phyloP scores from a whole-genome alignment of 2,797 vertebrate genomes.

The Distichodus sexfasciatus region DNA sequence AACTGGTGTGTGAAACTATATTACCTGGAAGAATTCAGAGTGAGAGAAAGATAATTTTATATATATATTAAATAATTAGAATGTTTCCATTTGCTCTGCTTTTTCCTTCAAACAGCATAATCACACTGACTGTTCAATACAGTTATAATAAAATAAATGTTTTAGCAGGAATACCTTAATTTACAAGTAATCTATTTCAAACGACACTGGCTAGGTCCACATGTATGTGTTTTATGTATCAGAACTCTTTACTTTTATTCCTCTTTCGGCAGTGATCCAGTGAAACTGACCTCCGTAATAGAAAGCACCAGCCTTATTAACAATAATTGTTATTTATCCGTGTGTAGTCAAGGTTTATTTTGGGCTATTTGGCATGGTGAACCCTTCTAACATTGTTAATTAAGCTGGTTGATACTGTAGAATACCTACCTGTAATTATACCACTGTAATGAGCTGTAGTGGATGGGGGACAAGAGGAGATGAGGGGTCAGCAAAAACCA shows the following conservation, averaged over 20 bases:
- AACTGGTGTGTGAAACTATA: not conserved
- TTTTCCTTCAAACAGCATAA: not conserved
- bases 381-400: conserved; percentile 74
- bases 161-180: not conserved
- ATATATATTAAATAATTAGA: not conserved
- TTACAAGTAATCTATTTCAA: not conserved
- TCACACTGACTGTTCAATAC: not conserved
- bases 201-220: not conserved
- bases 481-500: conserved; percentile 71
- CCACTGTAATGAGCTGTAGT: conserved; percentile 75
- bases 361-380: conserved; percentile 63
- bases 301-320: conserved; percentile 64
- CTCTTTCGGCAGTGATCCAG: not conserved
- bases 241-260: not conserved
- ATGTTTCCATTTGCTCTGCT: not conserved
- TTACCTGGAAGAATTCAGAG: not conserved
- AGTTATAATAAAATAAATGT: not conserved
- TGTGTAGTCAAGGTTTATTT: conserved; percentile 68
- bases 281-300: conserved; percentile 61
- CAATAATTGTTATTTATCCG: conserved; percentile 75
- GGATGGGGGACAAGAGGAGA: conserved; percentile 63
- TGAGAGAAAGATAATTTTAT: too few species aligned
- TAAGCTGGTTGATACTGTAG: conserved; percentile 73
- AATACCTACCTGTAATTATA: conserved; percentile 79
- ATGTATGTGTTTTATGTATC: not conserved